These are phyloP conservation scores for Protonibea diacanthus DNA, from an alignment of 2,797 vertebrate genomes.

Conservation along the genomic window DNA sequence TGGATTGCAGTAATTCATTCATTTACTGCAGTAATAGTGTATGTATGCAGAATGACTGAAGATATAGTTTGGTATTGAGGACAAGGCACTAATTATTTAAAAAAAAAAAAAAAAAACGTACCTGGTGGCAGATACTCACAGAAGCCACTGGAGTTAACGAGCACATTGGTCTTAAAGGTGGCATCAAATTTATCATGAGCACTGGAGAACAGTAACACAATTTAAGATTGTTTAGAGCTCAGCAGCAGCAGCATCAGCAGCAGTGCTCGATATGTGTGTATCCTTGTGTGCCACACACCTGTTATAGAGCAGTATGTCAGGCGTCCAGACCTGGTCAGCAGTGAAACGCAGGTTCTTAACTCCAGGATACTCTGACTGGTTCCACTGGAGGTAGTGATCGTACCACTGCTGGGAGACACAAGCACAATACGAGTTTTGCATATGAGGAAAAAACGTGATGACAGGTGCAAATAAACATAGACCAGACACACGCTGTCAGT, in stretches of 20 bases:
- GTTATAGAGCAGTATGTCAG: constrained; percentile 89
- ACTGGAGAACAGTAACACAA: constrained; percentile 65
- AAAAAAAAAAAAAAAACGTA: constrained; percentile 51
- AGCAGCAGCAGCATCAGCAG: not conserved
- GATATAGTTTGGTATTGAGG: not conserved
- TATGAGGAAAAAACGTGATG: not conserved
- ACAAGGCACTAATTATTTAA: not conserved
- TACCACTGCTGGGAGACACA: constrained; percentile 85
- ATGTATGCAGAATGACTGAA: constrained; percentile 18
- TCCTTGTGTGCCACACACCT: constrained; percentile 73
- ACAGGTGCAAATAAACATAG: not conserved
- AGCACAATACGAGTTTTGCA: constrained; percentile 23
- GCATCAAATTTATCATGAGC: constrained; percentile 89
- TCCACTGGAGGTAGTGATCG: constrained; percentile 89
- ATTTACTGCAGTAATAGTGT: constrained; percentile 26
- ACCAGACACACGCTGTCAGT: not conserved
- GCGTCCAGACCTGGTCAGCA: constrained; percentile 88
- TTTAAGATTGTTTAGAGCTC: not conserved
- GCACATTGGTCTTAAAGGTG: constrained; percentile 87
- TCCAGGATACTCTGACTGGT: constrained; percentile 88
- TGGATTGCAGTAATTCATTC: constrained; percentile 13
- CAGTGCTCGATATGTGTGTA: not conserved
- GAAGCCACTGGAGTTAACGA: constrained; percentile 88
- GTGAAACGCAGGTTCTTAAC: constrained; percentile 88
- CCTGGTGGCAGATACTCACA: constrained; percentile 89